These are phyloP conservation scores for Sakesphorus luctuosus DNA, from an alignment of 2,113 vertebrate species.

Conservation along the genomic window DNA sequence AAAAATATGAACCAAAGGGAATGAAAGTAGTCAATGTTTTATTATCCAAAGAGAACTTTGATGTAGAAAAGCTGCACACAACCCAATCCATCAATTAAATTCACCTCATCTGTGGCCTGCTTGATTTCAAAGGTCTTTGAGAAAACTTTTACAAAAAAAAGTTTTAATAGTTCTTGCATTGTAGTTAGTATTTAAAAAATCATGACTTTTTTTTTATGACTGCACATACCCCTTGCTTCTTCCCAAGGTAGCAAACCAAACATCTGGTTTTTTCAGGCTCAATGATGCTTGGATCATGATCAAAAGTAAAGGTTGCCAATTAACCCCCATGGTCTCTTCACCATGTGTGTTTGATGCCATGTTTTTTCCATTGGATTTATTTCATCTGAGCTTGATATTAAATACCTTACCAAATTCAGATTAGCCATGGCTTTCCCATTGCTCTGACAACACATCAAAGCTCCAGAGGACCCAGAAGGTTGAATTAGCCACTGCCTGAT, in stretches of 20 bases:
- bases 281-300: conserved; percentile 7
- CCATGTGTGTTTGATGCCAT: conserved; percentile 15
- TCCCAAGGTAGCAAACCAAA: conserved; percentile 23
- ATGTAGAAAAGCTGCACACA: not conserved
- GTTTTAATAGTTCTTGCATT: conserved; percentile 16
- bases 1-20: not conserved
- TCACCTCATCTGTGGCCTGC: not conserved
- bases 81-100: conserved; percentile 6
- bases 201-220: not conserved
- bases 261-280: conserved; percentile 50
- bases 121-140: conserved; percentile 33
- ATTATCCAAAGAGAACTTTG: conserved; percentile 12
- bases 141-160: not conserved
- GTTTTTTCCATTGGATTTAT: conserved; percentile 54
- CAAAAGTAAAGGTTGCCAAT: conserved; percentile 61
- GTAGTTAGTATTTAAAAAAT: conserved; percentile 34
- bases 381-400: conserved; percentile 36
- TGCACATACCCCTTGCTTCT: not conserved
- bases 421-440: not conserved
- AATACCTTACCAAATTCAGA: conserved; percentile 44
- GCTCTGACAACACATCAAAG: conserved; percentile 50
- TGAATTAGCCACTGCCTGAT: conserved; percentile 28
- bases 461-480: conserved; percentile 10
- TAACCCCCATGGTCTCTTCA: conserved; percentile 23
- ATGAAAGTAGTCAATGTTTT: conserved; percentile 8